phyloP scores from a whole-genome alignment of 2,113 vertebrate species.

The Tenebrosternarchus preto region DNA sequence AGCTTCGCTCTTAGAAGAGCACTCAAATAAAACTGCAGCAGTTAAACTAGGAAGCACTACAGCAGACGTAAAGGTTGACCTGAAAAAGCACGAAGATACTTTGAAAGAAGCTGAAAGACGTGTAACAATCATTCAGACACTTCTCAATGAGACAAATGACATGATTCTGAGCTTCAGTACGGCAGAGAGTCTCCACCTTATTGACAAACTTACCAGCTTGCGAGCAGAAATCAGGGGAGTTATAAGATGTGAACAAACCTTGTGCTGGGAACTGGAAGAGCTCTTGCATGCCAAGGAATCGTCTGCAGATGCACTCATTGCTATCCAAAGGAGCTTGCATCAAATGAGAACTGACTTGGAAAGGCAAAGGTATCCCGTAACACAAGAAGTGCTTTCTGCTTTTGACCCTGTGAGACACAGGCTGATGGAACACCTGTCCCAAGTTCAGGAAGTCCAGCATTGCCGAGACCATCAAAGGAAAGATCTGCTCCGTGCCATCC shows the following conservation, averaged over 20 bases:
- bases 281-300: slow-evolving; percentile 71
- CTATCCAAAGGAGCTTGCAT: slow-evolving; percentile 71
- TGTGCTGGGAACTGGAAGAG: slow-evolving; percentile 72
- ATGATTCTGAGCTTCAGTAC: slow-evolving; percentile 71
- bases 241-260: slow-evolving; percentile 73
- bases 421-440: slow-evolving; percentile 69
- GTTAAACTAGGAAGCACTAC: slow-evolving; percentile 47
- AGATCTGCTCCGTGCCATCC: slow-evolving; percentile 59
- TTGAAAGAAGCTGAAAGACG: slow-evolving; percentile 71
- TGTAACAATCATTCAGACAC: slow-evolving; percentile 63
- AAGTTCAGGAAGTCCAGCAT: slow-evolving; percentile 66
- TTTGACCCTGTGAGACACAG: slow-evolving; percentile 51
- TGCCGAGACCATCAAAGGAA: slow-evolving; percentile 62
- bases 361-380: slow-evolving; percentile 64
- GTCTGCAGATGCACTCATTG: slow-evolving; percentile 70
- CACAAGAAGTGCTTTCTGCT: slow-evolving; percentile 51
- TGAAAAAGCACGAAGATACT: slow-evolving; percentile 62
- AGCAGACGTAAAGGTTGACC: slow-evolving; percentile 64
- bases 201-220: slow-evolving; percentile 78
- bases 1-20: slow-evolving; percentile 55
- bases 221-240: slow-evolving; percentile 73
- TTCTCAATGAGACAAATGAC: slow-evolving; percentile 66
- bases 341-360: slow-evolving; percentile 59
- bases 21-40: slow-evolving; percentile 51
- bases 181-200: slow-evolving; percentile 81